Percentiles rank a stretch among this genome's conserved stretches.
These are phyloP conservation scores for Eupithecia vulgata DNA, from an alignment of 2,888 invertebrate genomes.

Conservation along the genomic window DNA sequence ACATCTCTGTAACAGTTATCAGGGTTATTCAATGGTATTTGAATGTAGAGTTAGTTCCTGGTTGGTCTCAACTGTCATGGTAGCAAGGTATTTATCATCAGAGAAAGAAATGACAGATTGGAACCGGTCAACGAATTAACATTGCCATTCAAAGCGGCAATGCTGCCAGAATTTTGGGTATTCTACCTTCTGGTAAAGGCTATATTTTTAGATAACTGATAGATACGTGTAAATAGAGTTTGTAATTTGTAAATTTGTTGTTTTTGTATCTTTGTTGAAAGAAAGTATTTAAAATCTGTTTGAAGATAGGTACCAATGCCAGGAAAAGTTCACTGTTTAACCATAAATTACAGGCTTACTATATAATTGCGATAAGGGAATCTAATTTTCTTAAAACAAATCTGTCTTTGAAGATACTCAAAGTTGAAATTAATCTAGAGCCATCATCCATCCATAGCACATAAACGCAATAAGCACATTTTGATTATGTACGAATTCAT, in stretches of 20 bases:
- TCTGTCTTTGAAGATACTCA: not conserved
- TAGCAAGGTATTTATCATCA: not conserved
- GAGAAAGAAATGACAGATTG: not conserved
- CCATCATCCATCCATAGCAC: not conserved
- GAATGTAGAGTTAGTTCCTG: not conserved
- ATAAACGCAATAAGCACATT: not conserved
- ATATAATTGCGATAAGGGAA: too few species aligned
- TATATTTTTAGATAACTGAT: too few species aligned
- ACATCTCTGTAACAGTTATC: not conserved
- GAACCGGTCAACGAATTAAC: too few species aligned
- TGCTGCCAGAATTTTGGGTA: too few species aligned
- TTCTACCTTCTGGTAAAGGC: too few species aligned
- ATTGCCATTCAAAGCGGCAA: too few species aligned
- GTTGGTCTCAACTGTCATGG: not conserved
- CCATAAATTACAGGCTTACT: not conserved
- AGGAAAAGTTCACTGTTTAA: not conserved
- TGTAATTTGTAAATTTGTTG: too few species aligned
- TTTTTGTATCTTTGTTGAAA: too few species aligned
- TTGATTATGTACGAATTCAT: not conserved
- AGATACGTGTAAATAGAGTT: too few species aligned
- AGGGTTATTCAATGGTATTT: not conserved
- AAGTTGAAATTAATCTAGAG: not conserved
- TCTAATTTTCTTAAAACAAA: not conserved
- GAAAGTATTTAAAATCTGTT: not conserved
- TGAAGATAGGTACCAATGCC: not conserved